Base-by-base conservation (phyloP, 2,113 vertebrate genomes). In the Microcebus tavaratra region DNA sequence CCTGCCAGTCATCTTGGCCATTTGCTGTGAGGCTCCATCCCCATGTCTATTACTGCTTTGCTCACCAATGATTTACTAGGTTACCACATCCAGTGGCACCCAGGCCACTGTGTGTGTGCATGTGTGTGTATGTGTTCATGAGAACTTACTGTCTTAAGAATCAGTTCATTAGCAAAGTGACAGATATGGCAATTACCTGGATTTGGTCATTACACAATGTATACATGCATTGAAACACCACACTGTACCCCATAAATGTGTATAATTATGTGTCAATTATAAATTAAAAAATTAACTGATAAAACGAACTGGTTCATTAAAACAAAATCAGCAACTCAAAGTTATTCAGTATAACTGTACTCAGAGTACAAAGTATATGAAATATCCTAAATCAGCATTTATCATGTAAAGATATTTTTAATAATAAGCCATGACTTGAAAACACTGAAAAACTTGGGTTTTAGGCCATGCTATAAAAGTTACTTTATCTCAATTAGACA, bases 111-210 rank as follows among this genome's bases (percentile, higher is more conserved):
- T 42, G 27, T 20, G 10, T 13, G 39, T 25, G 23, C 17, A 17
- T 25, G 59, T 61, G 59, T 9, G 4, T 10, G 36, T 3, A 12
- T 0, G 29, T 3, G 20, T 0, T 12, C 42, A 9, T 0, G 8
- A 59, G 82, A 88, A 85, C n/a, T 50, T 61, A 11, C 0, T 68
- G 15, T 82, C 42, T 15, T 80, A 79, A 79, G 39, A 45, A 75
- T 29, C 25, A 75, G 25, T 75, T 75, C 25, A n/a, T 67, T 18
- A 72, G 27, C 25, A 42, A 73, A 15, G 68, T 72, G 21, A 39
- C 0, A 23, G 23, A 73, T 27, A 27, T 1, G 23, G 70, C 36
- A 73, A 73, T 42, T 25, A 73, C 23, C 70, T 39, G 42, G 39
- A 73, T 42, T 42, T 42, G 12, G 27, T 73, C 70, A 42, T 73